Conservation (phyloP, 1,140 invertebrate species). For the Drosophila lacteicornis region DNA sequence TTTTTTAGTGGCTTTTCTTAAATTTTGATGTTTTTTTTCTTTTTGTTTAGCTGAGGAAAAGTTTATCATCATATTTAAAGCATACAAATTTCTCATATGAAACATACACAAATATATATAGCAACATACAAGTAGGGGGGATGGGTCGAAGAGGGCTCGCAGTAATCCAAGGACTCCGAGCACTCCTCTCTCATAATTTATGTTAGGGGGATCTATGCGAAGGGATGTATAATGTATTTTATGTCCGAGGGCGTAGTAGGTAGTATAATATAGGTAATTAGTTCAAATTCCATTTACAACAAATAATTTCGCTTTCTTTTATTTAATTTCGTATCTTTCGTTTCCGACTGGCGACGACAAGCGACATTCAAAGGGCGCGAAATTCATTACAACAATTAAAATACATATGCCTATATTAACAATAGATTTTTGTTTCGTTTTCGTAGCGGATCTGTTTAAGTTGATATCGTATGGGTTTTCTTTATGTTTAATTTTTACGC, state of each 20-base stretch:
- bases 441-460: conserved; percentile 35
- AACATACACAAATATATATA: conserved; percentile 67
- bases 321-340: conserved; percentile 21
- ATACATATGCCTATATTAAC: conserved; percentile 59
- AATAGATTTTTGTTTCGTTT: conserved; percentile 47
- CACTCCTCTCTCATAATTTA: conserved; percentile 26
- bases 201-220: conserved; percentile 51
- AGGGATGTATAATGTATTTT: conserved; percentile 43
- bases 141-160: conserved; percentile 16
- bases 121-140: conserved; percentile 59
- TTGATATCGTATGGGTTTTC: conserved; percentile 40
- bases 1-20: conserved; percentile 60
- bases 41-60: conserved; percentile 59
- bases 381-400: conserved; percentile 64
- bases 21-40: conserved; percentile 56
- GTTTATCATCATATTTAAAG: conserved; percentile 59
- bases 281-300: conserved; percentile 76
- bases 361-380: conserved; percentile 34
- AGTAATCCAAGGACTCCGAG: conserved; percentile 1
- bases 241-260: conserved; percentile 43
- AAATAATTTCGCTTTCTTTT: conserved; percentile 64
- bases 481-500: conserved; percentile 41
- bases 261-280: conserved; percentile 58
- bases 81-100: conserved; percentile 67
- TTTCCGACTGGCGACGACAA: conserved; percentile 5